Base-by-base conservation (phyloP, 2,888 invertebrate genomes). In the Rhagonycha lutea region DNA sequence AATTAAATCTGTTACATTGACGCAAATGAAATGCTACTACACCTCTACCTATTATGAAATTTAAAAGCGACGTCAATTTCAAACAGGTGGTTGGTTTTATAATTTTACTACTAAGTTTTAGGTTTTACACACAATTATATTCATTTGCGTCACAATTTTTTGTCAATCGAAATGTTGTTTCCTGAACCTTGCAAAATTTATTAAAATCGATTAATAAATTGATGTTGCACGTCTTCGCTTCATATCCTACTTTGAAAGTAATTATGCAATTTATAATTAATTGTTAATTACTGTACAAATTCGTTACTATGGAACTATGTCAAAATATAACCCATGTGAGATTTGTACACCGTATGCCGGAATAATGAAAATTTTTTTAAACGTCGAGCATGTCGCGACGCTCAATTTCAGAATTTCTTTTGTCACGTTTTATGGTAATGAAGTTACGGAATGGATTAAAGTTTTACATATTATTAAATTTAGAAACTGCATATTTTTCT, bases 201-300 rank as follows among this genome's bases (percentile, higher is more conserved):
- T 8, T 28, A 9, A 18, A 7, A 28, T 28, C 28, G 28, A 28
- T 28, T 28, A 28, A 28, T 1, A 47, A 47, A n/a, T 47, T n/a
- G n/a, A n/a, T n/a, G n/a, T 47, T 47, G n/a, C n/a, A 47, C 47
- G n/a, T 47, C 47, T 47, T 47, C 2, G 5, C 4, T 12, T 61
- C 62, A 70, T 62, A 62, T 70, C 61, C 62, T 70, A 70, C 61
- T 70, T 70, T 18, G 14, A 14, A 70, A 61, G 61, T 23, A 70
- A 62, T 70, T 62, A 62, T 24, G 28, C 70, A 70, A 70, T 70
- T 70, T 29, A 28, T 18, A 70, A 62, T 62, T 70, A 70, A 61
- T 70, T 62, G 62, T 47, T 47, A 47, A 47, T 47, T 47, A 47
- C n/a, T 47, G 47, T 47, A 11, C 14, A 18, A 70, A 29, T 62